Evolutionary conservation across 2,797 vertebrate species (phyloP), one percentile per base, ranked within the genome.

Genomic region (Enteromius mattozi): DNA sequence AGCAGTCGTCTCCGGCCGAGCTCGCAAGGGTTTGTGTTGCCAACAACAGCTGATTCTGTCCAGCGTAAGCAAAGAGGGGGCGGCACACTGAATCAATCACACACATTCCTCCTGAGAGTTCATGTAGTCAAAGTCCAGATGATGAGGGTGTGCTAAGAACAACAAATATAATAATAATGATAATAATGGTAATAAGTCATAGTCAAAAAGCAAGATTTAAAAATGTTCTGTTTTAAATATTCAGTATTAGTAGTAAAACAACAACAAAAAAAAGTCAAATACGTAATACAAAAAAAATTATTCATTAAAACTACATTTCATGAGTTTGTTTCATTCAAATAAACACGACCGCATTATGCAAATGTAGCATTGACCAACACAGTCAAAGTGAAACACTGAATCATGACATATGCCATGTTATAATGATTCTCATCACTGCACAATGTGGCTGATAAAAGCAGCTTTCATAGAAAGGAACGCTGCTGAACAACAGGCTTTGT

Each of bases 11-110:
- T 56, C 82, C 24, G 59, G 75, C 65, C 59, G 76, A 85, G 71
- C 76, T 74, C 82, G n/a, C 49, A n/a, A 27, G 75, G 33, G 69
- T 79, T 78, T 85, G 80, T 85, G 87, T 80, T 76, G 66, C 81
- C 83, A 85, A 80, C 78, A 86, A 87, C 80, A 81, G 84, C 78
- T 56, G 78, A 81, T 87, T 87, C 79, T 86, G 81, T 84, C 76
- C 80, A 81, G 63, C 79, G 33, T 47, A 83, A 70, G 61, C 71
- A 51, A 27, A 85, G 86, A 87, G 88, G 82, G 77, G 86, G 88
- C 86, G 88, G 21, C 78, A 81, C 59, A 71, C 56, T 71, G 27
- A 87, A 83, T 77, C 70, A 35, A 80, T 54, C 69, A 65, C 59
- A 77, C 21, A 75, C 76, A 81, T 33, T n/a, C n/a, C n/a, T 49